These are phyloP conservation scores for Erpetoichthys calabaricus DNA, from an alignment of 2,797 vertebrate species.

Conservation along the genomic window DNA sequence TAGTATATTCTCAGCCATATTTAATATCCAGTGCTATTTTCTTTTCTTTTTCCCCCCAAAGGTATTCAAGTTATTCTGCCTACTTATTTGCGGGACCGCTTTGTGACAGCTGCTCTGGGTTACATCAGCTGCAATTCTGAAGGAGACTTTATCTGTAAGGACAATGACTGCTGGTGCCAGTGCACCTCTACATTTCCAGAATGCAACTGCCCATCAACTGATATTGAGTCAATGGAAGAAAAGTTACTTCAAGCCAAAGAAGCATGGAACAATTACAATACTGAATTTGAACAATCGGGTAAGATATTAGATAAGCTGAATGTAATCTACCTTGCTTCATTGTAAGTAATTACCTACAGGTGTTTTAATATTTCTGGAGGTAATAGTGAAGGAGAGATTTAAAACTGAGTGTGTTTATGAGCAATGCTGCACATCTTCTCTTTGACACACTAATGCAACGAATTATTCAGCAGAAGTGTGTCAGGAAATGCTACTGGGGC, in stretches of 20 bases:
- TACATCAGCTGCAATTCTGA: constrained; percentile 58
- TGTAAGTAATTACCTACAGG: too few relatives aligned
- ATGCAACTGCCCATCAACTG: constrained; percentile 53
- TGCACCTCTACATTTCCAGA: constrained; percentile 47
- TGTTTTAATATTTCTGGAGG: too few relatives aligned
- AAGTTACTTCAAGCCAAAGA: constrained; percentile 46
- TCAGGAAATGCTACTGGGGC: too few relatives aligned
- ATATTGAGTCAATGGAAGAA: constrained; percentile 52
- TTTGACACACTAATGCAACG: too few relatives aligned
- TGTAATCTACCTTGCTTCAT: too few relatives aligned
- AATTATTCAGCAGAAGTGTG: too few relatives aligned
- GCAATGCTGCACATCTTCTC: too few relatives aligned
- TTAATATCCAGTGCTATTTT: too few relatives aligned
- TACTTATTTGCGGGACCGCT: constrained; percentile 45
- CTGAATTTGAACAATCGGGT: constrained; percentile 60
- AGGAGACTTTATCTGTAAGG: constrained; percentile 51
- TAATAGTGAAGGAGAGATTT: too few relatives aligned
- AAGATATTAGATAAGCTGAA: constrained; percentile 19
- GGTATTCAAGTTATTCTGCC: constrained; percentile 59
- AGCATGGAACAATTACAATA: constrained; percentile 42
- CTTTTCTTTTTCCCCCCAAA: constrained; percentile 14
- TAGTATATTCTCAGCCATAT: too few relatives aligned
- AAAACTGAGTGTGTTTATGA: too few relatives aligned
- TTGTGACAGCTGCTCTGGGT: constrained; percentile 52
- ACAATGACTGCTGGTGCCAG: constrained; percentile 54